phyloP scores from a whole-genome alignment of 2,113 vertebrate species.

The Podocnemis expansa region DNA sequence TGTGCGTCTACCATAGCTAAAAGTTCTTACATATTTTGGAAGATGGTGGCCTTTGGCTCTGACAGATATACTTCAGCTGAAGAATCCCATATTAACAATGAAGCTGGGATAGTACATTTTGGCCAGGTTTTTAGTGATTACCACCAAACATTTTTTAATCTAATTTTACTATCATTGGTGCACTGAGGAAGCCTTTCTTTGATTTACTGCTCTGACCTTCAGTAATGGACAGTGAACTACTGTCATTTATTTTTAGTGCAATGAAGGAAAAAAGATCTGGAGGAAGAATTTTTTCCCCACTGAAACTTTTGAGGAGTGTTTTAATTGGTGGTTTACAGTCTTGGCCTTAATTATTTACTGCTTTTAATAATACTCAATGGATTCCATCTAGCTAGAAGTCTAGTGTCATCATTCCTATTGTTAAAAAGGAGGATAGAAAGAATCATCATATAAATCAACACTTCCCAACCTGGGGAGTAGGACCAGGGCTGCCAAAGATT shows the following conservation, averaged over 20 bases:
- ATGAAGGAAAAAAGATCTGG: neutral
- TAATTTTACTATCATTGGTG: neutral
- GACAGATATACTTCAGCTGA: neutral
- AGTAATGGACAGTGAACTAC: neutral
- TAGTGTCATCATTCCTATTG: neutral
- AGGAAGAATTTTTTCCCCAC: neutral
- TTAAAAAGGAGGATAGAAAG: neutral
- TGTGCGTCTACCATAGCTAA: accelerated
- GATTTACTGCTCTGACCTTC: neutral
- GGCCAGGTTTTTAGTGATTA: neutral
- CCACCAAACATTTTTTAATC: neutral
- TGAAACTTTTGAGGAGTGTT: neutral
- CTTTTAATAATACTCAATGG: neutral
- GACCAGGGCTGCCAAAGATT: too few relatives aligned
- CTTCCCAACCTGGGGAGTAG: too few relatives aligned
- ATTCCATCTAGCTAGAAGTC: neutral
- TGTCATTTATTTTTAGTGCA: neutral
- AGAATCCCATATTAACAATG: neutral
- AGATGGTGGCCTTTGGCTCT: neutral
- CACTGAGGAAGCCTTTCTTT: neutral
- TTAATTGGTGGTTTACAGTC: neutral
- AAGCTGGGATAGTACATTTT: neutral
- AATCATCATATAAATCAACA: neutral
- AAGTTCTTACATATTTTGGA: neutral
- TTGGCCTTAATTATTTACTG: neutral